Base-by-base conservation (phyloP, 1,140 invertebrate genomes). In the Bombus waltoni region DNA sequence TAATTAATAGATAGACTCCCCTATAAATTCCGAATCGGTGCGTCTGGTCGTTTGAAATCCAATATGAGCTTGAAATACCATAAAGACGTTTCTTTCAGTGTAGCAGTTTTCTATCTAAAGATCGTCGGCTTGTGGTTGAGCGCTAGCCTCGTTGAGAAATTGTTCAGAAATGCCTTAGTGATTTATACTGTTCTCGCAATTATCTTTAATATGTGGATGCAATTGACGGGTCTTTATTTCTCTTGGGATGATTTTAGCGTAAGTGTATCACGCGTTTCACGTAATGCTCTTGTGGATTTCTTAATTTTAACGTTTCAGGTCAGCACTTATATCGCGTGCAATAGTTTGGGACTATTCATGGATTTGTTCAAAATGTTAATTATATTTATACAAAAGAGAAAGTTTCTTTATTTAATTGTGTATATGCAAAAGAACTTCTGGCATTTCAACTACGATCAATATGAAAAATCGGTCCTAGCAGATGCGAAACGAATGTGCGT, bases 401-500 rank as follows among this genome's bases (percentile, higher is more conserved):
- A 83, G n/a, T 40, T 92, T 10, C 38, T 91, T 25, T 3, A 15
- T 5, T 59, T 92, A 35, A 70, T 92, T 9, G 47, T 9, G 11
- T 86, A 83, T 11, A 84, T 88, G 22, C 74, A 87, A 10, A 83
- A 85, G 1, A 87, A 92, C 40, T 92, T 92, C 65, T 92, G 91
- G 91, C 73, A 83, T 25, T 57, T 5, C 1, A 57, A 89, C 2
- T 89, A 92, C 38, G 71, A 88, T 32, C 70, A 71, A 2, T 57
- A 81, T 28, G 86, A 87, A 22, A 53, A 57, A 1, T 42, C 15
- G 1, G 18, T 92, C 18, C 18, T 91, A 11, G n/a, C 42, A 2
- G 15, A 72, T 5, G 77, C 72, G 28, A 76, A 88, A n/a, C 79
- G 40, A 57, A 80, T 80, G 2, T 85, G 80, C 28, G 32, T 84